phyloP scores from a whole-genome alignment of 2,797 vertebrate species.

The Anisognathus igniventris region DNA sequence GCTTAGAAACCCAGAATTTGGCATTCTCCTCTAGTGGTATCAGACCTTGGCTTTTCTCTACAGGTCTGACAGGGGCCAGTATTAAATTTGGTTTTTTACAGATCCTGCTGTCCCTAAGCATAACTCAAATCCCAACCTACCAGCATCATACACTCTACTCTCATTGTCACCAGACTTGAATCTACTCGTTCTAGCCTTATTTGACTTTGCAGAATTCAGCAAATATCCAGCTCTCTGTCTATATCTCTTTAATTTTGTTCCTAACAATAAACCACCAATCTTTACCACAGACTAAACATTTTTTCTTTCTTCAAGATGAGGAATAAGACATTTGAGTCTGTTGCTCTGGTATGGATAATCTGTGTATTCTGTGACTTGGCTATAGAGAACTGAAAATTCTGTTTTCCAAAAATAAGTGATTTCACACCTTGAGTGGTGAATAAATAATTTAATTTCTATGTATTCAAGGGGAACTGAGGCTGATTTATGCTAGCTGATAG shows the following conservation, averaged over 20 bases:
- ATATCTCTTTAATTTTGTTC: background rate
- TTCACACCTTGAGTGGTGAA: background rate
- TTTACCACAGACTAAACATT: background rate
- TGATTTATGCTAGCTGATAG: background rate
- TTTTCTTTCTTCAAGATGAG: background rate
- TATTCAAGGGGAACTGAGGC: background rate
- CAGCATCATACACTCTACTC: background rate
- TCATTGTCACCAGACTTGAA: background rate
- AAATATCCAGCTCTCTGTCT: background rate
- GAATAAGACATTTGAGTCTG: background rate
- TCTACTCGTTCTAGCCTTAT: background rate
- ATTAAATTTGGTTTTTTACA: background rate
- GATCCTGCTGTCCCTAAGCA: background rate
- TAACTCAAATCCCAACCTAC: background rate
- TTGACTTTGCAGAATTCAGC: background rate
- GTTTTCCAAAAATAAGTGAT: background rate
- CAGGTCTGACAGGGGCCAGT: background rate
- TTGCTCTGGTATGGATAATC: background rate
- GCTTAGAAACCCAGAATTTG: background rate
- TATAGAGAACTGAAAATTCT: background rate
- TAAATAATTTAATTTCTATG: background rate
- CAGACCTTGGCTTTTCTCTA: conserved; percentile 6
- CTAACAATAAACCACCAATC: background rate
- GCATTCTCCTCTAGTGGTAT: background rate
- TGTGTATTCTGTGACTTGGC: background rate